These are phyloP conservation scores for Latrodectus hesperus DNA, from an alignment of 2,888 invertebrate genomes.

Conservation along the genomic window DNA sequence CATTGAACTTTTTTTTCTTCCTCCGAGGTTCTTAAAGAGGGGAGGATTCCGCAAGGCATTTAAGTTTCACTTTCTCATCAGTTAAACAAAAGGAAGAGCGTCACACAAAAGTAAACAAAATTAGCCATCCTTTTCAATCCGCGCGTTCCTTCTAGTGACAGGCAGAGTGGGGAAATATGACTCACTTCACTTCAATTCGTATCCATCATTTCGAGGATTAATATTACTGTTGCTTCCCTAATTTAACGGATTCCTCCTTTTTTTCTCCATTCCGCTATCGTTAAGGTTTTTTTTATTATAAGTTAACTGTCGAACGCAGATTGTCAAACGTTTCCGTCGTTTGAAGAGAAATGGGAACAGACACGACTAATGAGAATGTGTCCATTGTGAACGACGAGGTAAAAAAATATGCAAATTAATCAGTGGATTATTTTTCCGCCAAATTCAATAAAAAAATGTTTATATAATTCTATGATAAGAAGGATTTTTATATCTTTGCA, in stretches of 20 bases:
- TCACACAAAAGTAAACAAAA: constrained; percentile 17
- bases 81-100: constrained; percentile 61
- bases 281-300: background rate
- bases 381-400: too few species aligned
- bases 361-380: too few species aligned
- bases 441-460: too few species aligned
- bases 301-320: too few species aligned
- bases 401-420: too few species aligned
- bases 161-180: constrained; percentile 40
- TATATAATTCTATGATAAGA: too few species aligned
- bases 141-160: constrained; percentile 34
- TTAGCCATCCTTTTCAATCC: background rate
- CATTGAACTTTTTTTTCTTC: constrained; percentile 54
- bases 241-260: background rate
- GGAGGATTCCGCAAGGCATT: constrained; percentile 42
- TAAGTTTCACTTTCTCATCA: constrained; percentile 34
- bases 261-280: background rate
- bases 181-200: constrained; percentile 8
- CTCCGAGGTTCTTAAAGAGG: constrained; percentile 42
- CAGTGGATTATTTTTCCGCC: too few species aligned
- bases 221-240: background rate
- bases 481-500: too few species aligned
- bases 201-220: constrained; percentile 55
- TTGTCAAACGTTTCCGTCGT: too few species aligned
- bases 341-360: too few species aligned